These are phyloP conservation scores for Catonia carolina DNA, from an alignment of 2,888 invertebrate genomes.

Conservation along the genomic window DNA sequence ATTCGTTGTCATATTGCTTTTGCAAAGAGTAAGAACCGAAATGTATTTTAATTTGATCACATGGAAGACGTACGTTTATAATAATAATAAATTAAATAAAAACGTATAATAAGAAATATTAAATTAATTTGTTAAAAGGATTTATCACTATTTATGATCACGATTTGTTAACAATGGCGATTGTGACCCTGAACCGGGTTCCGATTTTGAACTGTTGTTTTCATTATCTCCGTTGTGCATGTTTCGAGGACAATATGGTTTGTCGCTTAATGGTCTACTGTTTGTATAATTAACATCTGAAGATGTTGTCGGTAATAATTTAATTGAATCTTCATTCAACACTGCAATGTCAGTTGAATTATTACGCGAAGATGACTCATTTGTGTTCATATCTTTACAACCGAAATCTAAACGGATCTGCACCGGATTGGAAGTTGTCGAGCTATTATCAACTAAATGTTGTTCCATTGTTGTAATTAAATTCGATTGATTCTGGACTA, in stretches of 20 bases:
- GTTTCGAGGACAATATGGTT: not conserved
- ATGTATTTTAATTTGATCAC: too few species aligned
- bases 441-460: slow-evolving; percentile 5
- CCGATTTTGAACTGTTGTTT: slow-evolving; percentile 26
- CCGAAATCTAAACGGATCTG: slow-evolving; percentile 33
- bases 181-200: slow-evolving; percentile 31
- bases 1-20: too few species aligned
- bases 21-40: too few species aligned
- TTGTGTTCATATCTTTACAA: slow-evolving; percentile 23
- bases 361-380: slow-evolving; percentile 25
- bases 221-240: not conserved
- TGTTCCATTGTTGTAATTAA: slow-evolving; percentile 17
- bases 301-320: not conserved
- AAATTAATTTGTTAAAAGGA: too few species aligned
- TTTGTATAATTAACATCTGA: not conserved
- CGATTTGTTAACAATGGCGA: slow-evolving; percentile 31
- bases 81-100: too few species aligned
- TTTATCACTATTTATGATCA: too few species aligned
- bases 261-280: not conserved
- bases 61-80: too few species aligned
- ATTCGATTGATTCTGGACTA: slow-evolving; percentile 29
- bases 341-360: slow-evolving; percentile 3
- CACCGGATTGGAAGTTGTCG: slow-evolving; percentile 27
- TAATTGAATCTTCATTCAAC: slow-evolving; percentile 1
- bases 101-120: too few species aligned